Evolutionary conservation across 2,888 invertebrate species (phyloP).

Genomic region (Luffia ferchaultella): DNA sequence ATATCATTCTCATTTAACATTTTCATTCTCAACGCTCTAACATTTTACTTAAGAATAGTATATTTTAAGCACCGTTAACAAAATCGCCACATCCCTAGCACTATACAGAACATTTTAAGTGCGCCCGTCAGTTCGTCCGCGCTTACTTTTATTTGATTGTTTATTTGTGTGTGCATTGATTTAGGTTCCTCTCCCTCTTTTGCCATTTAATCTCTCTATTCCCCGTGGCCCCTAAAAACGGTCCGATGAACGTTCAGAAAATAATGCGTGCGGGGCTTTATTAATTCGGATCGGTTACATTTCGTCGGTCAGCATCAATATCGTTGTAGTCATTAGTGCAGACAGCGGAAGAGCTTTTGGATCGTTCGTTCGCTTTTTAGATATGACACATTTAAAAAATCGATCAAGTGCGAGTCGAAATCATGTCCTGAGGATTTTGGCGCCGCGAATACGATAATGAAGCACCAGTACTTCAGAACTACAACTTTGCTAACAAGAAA

Average conservation of each 20-base stretch:
- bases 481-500: too few species aligned
- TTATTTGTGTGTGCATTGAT: conserved; percentile 40
- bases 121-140: conserved; percentile 11
- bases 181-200: conserved; percentile 22
- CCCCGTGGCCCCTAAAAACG: conserved; percentile 2
- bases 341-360: too few species aligned
- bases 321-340: conserved; percentile 15
- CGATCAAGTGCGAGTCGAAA: too few species aligned
- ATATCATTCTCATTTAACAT: too few species aligned
- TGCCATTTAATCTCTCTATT: conserved; percentile 7
- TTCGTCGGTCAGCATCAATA: conserved; percentile 1
- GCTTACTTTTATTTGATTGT: conserved; percentile 55
- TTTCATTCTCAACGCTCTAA: too few species aligned
- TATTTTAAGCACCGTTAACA: too few species aligned
- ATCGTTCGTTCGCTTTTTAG: too few species aligned
- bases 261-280: conserved; percentile 6
- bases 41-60: too few species aligned
- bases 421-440: too few species aligned
- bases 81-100: background rate
- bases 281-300: conserved; percentile 7
- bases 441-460: too few species aligned
- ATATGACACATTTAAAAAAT: too few species aligned
- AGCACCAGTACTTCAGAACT: too few species aligned
- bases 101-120: background rate
- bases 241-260: background rate